phyloP scores from a whole-genome alignment of 2,113 vertebrate species.

The Sturnus vulgaris region DNA sequence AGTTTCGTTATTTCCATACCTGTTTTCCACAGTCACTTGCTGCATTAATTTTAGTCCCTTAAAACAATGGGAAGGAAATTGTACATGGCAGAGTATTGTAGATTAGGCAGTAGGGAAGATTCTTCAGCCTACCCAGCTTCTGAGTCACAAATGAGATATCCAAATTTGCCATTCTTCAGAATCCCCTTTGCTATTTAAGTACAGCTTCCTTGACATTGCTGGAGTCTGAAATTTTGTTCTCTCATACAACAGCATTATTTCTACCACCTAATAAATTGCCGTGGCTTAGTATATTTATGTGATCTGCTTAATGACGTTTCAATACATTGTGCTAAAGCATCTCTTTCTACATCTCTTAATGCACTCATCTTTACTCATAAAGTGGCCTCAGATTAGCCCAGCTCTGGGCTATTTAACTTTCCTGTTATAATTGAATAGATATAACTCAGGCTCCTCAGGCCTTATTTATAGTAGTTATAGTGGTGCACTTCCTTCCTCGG shows the following conservation, averaged over 20 bases:
- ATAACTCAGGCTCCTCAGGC: neutral
- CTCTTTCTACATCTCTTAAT: neutral
- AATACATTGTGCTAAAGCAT: neutral
- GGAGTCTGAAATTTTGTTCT: neutral
- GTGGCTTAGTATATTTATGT: neutral
- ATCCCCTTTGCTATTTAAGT: neutral
- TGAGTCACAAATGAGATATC: neutral
- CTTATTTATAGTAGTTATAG: neutral
- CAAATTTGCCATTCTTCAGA: neutral
- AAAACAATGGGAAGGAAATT: conserved; percentile 41
- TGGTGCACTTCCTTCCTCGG: neutral
- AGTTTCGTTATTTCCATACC: neutral
- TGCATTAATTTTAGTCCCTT: conserved; percentile 9
- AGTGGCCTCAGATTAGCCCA: neutral
- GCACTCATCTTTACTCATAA: neutral
- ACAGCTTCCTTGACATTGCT: neutral
- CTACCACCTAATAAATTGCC: neutral
- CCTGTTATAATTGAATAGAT: neutral
- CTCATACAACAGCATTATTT: neutral
- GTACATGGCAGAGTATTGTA: neutral
- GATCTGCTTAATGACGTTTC: neutral
- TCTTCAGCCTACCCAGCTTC: neutral
- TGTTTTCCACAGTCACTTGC: neutral
- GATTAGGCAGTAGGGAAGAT: neutral
- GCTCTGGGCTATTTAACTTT: neutral